Percentiles rank a stretch among this genome's conserved stretches.
Evolutionary conservation across 2,888 invertebrate genomes (phyloP).

Genomic region (Eugnorisma glareosa): DNA sequence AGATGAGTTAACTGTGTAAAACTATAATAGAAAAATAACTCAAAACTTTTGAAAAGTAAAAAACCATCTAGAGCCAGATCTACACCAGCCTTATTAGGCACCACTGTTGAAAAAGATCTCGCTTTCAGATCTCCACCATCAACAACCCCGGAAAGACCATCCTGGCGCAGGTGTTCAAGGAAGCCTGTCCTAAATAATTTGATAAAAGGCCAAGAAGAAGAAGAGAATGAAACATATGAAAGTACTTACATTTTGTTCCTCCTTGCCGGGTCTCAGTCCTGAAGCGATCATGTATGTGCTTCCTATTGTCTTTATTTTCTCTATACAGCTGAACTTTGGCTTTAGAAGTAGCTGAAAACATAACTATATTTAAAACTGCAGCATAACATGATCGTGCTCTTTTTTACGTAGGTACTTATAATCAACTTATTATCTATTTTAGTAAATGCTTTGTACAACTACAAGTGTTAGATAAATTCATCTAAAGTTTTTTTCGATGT

Average conservation of each 20-base stretch:
- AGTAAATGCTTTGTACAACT: too few species aligned
- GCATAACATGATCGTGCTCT: neutral
- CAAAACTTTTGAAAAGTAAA: neutral
- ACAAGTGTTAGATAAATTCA: too few species aligned
- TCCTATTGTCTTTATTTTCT: slow-evolving; percentile 99
- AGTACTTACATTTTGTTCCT: slow-evolving; percentile 93
- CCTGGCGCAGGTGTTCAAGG: neutral
- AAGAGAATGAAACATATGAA: neutral
- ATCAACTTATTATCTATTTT: too few species aligned
- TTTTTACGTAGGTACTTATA: too few species aligned
- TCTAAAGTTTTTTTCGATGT: too few species aligned
- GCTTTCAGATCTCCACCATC: neutral
- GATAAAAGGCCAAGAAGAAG: neutral
- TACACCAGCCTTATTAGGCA: neutral
- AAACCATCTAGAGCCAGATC: too few species aligned
- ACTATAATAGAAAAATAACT: neutral
- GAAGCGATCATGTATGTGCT: slow-evolving; percentile 99
- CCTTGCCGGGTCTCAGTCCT: slow-evolving; percentile 96
- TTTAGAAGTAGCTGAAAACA: slow-evolving; percentile 94
- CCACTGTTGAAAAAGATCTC: neutral
- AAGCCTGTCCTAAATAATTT: neutral
- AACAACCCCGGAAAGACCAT: neutral
- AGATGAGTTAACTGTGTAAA: neutral
- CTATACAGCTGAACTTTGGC: slow-evolving; percentile 98
- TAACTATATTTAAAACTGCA: neutral